These are phyloP conservation scores for Protobothrops mucrosquamatus DNA, from an alignment of 2,113 vertebrate genomes.

Conservation along the genomic window DNA sequence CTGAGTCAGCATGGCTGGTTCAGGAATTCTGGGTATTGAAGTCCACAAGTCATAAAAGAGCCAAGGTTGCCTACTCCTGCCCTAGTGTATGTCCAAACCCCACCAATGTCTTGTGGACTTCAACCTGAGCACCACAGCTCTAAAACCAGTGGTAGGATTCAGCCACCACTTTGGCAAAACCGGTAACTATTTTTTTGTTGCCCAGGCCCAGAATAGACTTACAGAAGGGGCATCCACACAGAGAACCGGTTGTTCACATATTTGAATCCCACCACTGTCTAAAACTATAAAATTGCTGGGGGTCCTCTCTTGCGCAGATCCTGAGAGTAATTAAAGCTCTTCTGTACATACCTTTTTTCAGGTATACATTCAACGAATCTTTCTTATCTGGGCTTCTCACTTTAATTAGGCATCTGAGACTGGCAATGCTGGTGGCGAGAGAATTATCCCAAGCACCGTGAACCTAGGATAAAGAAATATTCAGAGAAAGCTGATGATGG, in stretches of 20 bases:
- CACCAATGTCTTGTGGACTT: neutral
- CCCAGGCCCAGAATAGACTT: too few species aligned
- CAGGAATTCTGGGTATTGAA: too few species aligned
- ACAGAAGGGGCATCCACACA: too few species aligned
- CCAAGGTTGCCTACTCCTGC: too few species aligned
- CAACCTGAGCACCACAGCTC: neutral
- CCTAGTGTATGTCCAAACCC: neutral
- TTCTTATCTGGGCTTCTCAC: conserved; percentile 64
- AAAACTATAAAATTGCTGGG: neutral
- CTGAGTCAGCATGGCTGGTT: too few species aligned
- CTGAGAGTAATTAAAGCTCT: neutral
- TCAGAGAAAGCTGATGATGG: neutral
- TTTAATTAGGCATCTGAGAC: conserved; percentile 73
- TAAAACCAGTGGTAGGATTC: neutral
- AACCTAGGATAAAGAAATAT: conserved; percentile 61
- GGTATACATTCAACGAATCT: conserved; percentile 63
- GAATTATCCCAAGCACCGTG: conserved; percentile 74
- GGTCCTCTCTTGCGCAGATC: neutral
- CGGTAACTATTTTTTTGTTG: too few species aligned
- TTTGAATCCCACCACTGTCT: too few species aligned
- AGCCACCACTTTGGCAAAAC: too few species aligned
- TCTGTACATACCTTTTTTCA: conserved; percentile 82
- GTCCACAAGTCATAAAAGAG: too few species aligned
- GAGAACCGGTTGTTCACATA: too few species aligned
- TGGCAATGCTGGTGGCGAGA: conserved; percentile 56